Conservation (phyloP, 2,113 vertebrate species). For the human region DNA sequence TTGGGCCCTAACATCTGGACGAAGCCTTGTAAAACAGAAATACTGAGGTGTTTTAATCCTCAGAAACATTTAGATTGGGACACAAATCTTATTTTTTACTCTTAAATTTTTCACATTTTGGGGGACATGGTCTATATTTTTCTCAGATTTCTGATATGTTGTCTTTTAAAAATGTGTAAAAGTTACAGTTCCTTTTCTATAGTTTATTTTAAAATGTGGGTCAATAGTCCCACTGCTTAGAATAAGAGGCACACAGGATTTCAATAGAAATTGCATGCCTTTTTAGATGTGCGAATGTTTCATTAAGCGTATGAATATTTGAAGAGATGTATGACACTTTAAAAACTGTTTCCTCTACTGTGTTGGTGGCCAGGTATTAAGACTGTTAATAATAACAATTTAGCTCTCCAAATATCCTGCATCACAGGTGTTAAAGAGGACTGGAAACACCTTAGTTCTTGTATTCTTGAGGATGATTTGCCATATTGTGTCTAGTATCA, state of each 20-base stretch:
- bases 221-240: no score
- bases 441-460: background rate
- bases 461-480: background rate
- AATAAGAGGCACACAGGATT: no score
- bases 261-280: no score
- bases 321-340: background rate
- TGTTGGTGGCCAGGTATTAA: background rate
- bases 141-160: no score
- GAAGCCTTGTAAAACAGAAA: background rate
- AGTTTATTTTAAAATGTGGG: no score
- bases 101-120: no score
- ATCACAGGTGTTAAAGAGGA: background rate
- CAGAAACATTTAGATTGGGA: no score
- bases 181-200: no score
- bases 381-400: background rate
- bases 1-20: background rate
- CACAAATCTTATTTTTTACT: no score
- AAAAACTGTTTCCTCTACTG: background rate
- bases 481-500: background rate
- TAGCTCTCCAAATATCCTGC: background rate
- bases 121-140: no score
- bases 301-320: background rate
- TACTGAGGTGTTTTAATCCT: background rate
- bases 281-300: background rate
- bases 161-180: no score